phyloP scores from a whole-genome alignment of 2,113 vertebrate genomes.

The Mesocricetus auratus region DNA sequence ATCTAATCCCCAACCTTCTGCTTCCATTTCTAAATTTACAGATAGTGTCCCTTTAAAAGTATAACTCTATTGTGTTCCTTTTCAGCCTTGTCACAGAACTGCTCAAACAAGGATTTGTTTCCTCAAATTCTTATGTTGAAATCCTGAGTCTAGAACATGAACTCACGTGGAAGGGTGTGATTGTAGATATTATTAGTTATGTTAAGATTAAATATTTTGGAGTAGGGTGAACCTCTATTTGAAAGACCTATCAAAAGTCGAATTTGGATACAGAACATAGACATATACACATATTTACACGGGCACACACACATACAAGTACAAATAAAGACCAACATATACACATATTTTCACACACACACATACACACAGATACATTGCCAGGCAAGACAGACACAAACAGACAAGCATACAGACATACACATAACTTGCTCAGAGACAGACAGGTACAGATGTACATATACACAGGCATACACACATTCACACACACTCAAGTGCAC shows the following conservation, averaged over 20 bases:
- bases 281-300: rapidly evolving
- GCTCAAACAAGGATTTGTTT: no score
- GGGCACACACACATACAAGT: neutral
- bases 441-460: neutral
- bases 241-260: neutral
- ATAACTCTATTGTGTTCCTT: neutral
- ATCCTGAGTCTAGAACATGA: neutral
- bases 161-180: neutral
- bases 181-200: neutral
- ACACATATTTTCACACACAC: neutral
- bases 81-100: neutral
- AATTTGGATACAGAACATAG: neutral
- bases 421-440: neutral
- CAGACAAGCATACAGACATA: neutral
- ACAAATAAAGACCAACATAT: neutral
- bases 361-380: neutral
- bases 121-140: neutral
- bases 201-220: neutral
- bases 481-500: neutral
- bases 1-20: neutral
- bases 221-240: neutral
- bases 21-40: neutral
- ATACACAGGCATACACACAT: neutral
- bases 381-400: neutral
- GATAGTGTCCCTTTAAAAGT: neutral